These are phyloP conservation scores for Acrocephalus scirpaceus DNA, from an alignment of 2,797 vertebrate genomes.

Conservation along the genomic window DNA sequence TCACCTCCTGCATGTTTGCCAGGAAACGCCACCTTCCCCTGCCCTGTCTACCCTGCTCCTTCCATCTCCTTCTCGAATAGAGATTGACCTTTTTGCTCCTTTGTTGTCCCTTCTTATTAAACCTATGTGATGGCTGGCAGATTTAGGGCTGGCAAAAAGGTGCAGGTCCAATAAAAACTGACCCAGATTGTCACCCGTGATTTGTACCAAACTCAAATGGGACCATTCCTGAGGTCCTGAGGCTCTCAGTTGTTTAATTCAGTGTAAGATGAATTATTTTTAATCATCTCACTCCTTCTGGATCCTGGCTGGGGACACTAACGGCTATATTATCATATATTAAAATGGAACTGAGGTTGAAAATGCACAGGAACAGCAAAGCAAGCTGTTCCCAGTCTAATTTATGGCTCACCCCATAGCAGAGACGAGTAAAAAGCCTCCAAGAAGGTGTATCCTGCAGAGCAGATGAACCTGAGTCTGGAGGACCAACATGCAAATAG, in stretches of 20 bases:
- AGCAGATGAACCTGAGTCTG: neutral
- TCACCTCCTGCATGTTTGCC: neutral
- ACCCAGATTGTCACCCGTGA: conserved; percentile 64
- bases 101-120: conserved; percentile 51
- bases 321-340: conserved; percentile 20
- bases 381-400: conserved; percentile 5
- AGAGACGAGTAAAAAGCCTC: neutral
- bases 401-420: neutral
- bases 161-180: conserved; percentile 54
- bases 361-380: conserved; percentile 43
- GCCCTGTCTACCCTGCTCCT: neutral
- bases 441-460: neutral
- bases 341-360: conserved; percentile 52
- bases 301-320: conserved; percentile 39
- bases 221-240: conserved; percentile 29
- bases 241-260: conserved; percentile 55
- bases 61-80: neutral
- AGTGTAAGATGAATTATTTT: conserved; percentile 66
- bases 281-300: conserved; percentile 59
- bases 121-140: conserved; percentile 8
- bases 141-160: conserved; percentile 51
- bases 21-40: neutral
- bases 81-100: conserved; percentile 5
- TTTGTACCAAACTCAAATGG: conserved; percentile 51
- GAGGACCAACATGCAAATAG: neutral